A percentile compares a stretch with the other conserved stretches of the same genome.
These are phyloP conservation scores for Acestrorhynchus altus DNA, from an alignment of 2,797 vertebrate species.

Conservation along the genomic window DNA sequence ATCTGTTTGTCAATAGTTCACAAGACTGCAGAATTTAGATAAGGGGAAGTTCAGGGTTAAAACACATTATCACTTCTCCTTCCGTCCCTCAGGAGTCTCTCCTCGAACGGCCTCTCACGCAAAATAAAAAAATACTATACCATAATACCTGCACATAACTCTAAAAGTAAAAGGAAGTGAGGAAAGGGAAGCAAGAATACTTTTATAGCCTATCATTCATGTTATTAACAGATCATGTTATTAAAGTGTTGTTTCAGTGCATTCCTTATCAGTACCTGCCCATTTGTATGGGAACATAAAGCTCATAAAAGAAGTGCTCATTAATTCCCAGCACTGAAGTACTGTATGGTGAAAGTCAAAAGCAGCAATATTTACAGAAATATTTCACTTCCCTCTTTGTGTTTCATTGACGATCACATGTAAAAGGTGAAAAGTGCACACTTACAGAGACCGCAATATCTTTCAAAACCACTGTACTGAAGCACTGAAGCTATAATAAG, in stretches of 20 bases:
- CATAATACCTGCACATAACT: conserved; percentile 35
- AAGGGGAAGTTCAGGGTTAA: conserved; percentile 81
- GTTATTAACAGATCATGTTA: conserved; percentile 7
- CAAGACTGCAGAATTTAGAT: conserved; percentile 85
- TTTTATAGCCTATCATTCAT: conserved; percentile 8
- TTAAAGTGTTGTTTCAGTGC: conserved; percentile 4
- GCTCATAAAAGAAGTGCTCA: conserved; percentile 12
- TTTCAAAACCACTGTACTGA: conserved; percentile 23
- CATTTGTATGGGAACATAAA: conserved; percentile 8
- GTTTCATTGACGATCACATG: conserved; percentile 9
- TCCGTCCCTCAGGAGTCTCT: conserved; percentile 68
- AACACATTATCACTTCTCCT: conserved; percentile 76
- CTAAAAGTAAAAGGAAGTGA: conserved; percentile 4
- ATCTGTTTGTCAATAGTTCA: conserved; percentile 86
- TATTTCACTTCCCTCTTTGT: conserved; percentile 28
- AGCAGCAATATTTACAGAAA: conserved; percentile 16
- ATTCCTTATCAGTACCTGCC: conserved; percentile 20
- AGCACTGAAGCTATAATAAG: neutral
- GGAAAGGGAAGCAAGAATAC: neutral
- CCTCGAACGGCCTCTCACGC: conserved; percentile 71
- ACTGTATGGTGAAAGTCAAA: conserved; percentile 21
- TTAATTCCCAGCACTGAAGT: conserved; percentile 30
- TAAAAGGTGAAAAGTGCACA: conserved; percentile 4
- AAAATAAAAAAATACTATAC: conserved; percentile 76
- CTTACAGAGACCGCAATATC: conserved; percentile 19